A percentile compares a stretch with the other conserved stretches of the same genome.
Conservation (phyloP, 2,888 invertebrate genomes). For the Bombylius major region DNA sequence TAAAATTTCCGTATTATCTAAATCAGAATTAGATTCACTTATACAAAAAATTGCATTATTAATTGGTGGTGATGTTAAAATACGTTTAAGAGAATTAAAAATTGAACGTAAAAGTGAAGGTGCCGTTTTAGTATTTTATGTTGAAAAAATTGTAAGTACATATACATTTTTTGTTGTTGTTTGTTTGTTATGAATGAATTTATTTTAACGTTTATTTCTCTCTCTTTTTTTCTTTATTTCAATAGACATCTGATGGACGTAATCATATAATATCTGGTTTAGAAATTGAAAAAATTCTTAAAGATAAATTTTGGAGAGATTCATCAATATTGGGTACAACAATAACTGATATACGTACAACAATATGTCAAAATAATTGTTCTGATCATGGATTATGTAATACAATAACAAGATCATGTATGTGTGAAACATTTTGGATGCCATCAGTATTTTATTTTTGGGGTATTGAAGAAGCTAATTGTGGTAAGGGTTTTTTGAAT, state of each 20-base stretch:
- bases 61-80: conserved; percentile 52
- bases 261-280: conserved; percentile 41
- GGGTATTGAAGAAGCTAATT: conserved; percentile 60
- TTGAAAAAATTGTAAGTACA: conserved; percentile 42
- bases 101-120: conserved; percentile 49
- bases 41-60: conserved; percentile 65
- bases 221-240: neutral
- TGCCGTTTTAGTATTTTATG: conserved; percentile 55
- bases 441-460: conserved; percentile 60
- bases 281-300: conserved; percentile 51
- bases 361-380: conserved; percentile 84
- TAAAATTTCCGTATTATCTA: conserved; percentile 52
- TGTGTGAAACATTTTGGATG: conserved; percentile 97
- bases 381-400: conserved; percentile 86
- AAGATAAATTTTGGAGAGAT: conserved; percentile 55
- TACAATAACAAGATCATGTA: conserved; percentile 66
- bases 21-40: conserved; percentile 51
- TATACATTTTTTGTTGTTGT: neutral
- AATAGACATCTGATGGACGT: conserved; percentile 24
- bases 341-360: conserved; percentile 67
- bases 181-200: neutral
- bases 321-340: conserved; percentile 54
- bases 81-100: conserved; percentile 44
- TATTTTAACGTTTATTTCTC: conserved; percentile 2
- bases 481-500: conserved; percentile 44